These are phyloP conservation scores for Siniperca obscura DNA, from an alignment of 2,797 vertebrate species.

Conservation along the genomic window DNA sequence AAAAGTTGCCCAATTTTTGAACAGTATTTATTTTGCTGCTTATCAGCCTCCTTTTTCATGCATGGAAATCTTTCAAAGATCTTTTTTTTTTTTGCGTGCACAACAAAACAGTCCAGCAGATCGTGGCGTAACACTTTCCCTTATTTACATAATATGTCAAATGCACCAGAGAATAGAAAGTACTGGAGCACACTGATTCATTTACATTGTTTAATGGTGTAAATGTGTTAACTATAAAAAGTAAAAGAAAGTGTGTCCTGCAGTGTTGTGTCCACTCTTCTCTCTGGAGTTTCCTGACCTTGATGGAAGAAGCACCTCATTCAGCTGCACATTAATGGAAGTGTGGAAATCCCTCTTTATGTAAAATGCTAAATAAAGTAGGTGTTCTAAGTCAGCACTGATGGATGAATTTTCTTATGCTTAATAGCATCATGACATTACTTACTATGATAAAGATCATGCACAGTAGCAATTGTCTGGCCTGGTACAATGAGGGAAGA, in stretches of 20 bases:
- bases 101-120: conserved; percentile 39
- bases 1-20: conserved; percentile 5
- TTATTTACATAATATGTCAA: conserved; percentile 63
- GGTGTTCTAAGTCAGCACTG: neutral
- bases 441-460: conserved; percentile 6
- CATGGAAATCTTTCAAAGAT: conserved; percentile 3
- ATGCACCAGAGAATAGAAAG: conserved; percentile 38
- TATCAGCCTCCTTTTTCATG: neutral
- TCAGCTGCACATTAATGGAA: neutral
- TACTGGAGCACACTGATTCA: conserved; percentile 39
- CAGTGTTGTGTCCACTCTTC: conserved; percentile 12
- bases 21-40: conserved; percentile 3
- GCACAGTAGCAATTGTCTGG: neutral
- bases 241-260: conserved; percentile 2
- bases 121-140: conserved; percentile 39
- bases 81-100: conserved; percentile 1
- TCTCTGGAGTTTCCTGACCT: conserved; percentile 15
- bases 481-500: neutral
- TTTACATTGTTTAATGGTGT: conserved; percentile 38
- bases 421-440: neutral
- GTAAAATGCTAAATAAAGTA: neutral
- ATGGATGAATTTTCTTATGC: neutral
- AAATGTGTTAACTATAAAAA: conserved; percentile 14
- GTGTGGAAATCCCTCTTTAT: conserved; percentile 4
- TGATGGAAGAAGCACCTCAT: neutral